Base-by-base conservation (phyloP, 1,140 invertebrate genomes). In the Zaprionus nigranus region DNA sequence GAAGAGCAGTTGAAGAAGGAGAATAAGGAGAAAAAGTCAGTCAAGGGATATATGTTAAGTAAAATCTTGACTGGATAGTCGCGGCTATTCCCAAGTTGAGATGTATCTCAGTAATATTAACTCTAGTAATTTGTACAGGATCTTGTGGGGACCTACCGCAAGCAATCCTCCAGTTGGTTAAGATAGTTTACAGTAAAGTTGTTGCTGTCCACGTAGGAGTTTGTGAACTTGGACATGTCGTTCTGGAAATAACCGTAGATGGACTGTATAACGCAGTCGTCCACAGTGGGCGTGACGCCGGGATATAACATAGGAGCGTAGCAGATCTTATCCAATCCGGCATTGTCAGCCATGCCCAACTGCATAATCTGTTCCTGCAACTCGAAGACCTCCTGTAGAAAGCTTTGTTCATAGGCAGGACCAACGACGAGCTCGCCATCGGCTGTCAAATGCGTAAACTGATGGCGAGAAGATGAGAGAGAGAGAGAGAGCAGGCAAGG, bases 241-340 rank as follows among this genome's bases (percentile, higher is more conserved):
- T 95, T 96, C 81, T 97, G 95, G 81, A 97, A 97, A 90, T 97
- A 98, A 28, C 97, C 96, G 54, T 96, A 95, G 54, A 96, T 90
- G 57, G 96, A 97, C 94, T 97, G 96, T 7, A 97, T 95, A 2
- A 96, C 95, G 86, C 98, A 99, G 59, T 96, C 93, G 6, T 94
- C 79, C 0, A 96, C 64, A 2, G 86, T 93, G 60, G 93, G 83
- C 7, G 93, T 93, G 1, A 93, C 93, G 71, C 96, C 97, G 3
- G 95, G 94, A 20, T 94, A 95, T 9, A 94, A 91, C 34, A 99
- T 92, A 1, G 98, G 98, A 36, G 96, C 95, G 93, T 96, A 98
- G 90, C 98, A 98, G 11, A 98, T 96, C 79, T 97, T 95, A 78
- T 96, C 94, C 53, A 98, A 85, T 13, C 93, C 94, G 34, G 93